These are phyloP conservation scores for Spilarctia lutea DNA, from an alignment of 2,888 invertebrate species.

Conservation along the genomic window DNA sequence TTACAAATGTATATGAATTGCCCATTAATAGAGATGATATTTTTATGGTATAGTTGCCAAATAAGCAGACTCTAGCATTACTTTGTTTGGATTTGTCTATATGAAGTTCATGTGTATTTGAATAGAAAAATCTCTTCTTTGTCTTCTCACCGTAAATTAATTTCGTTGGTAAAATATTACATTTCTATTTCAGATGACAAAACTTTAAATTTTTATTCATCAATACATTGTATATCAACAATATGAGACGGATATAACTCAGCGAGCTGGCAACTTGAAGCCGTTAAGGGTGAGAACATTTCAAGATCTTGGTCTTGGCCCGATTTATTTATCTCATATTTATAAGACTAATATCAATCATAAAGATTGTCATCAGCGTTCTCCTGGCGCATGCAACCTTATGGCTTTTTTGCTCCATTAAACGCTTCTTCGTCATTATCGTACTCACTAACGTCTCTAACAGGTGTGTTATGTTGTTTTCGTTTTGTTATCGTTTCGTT, in stretches of 20 bases:
- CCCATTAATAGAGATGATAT: not conserved
- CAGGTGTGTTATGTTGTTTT: slow-evolving; percentile 55
- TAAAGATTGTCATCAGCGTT: slow-evolving; percentile 59
- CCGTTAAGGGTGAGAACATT: slow-evolving; percentile 74
- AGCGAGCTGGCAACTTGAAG: slow-evolving; percentile 67
- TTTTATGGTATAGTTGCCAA: not conserved
- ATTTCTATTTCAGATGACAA: slow-evolving; percentile 38
- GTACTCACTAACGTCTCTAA: slow-evolving; percentile 41
- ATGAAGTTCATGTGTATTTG: no score
- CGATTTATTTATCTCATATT: slow-evolving; percentile 74
- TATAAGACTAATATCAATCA: slow-evolving; percentile 79
- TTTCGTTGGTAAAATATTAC: slow-evolving; percentile 2
- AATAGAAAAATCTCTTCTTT: no score
- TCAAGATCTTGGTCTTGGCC: slow-evolving; percentile 80
- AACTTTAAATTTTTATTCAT: slow-evolving; percentile 27
- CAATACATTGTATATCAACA: slow-evolving; percentile 56
- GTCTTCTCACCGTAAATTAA: no score
- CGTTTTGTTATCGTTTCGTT: no score
- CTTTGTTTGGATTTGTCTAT: not conserved
- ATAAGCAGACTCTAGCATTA: not conserved
- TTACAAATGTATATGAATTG: not conserved
- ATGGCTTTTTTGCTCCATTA: slow-evolving; percentile 62
- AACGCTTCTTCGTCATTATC: slow-evolving; percentile 56
- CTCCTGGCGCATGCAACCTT: slow-evolving; percentile 56
- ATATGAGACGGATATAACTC: slow-evolving; percentile 62